phyloP scores from a whole-genome alignment of 2,797 vertebrate species.

The Takifugu rubripes region DNA sequence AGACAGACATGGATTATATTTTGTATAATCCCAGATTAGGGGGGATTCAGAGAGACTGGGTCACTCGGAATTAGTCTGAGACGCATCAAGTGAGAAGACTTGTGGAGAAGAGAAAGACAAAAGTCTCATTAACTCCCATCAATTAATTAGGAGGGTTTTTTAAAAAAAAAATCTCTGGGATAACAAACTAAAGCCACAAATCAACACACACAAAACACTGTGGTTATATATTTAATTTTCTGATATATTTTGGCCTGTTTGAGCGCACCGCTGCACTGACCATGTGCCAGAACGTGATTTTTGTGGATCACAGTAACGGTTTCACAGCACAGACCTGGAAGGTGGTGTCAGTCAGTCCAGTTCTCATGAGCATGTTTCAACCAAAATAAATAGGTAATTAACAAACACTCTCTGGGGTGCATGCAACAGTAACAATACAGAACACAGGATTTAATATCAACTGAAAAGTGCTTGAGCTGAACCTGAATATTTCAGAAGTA shows the following conservation, averaged over 20 bases:
- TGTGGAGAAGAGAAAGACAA: background rate
- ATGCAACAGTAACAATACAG: conserved; percentile 60
- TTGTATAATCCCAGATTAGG: conserved; percentile 57
- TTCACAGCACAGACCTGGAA: conserved; percentile 41
- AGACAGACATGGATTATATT: conserved; percentile 53
- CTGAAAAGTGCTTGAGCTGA: conserved; percentile 55
- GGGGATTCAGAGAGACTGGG: conserved; percentile 33
- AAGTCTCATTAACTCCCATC: background rate
- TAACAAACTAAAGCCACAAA: conserved; percentile 7
- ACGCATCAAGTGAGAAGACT: conserved; percentile 21
- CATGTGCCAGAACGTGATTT: conserved; percentile 35
- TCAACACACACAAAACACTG: conserved; percentile 15
- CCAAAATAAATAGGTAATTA: conserved; percentile 33
- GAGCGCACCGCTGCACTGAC: conserved; percentile 23
- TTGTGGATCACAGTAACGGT: conserved; percentile 34
- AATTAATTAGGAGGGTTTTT: background rate
- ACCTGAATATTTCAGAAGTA: conserved; percentile 40
- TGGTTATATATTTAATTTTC: conserved; percentile 52
- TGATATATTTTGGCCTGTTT: conserved; percentile 38
- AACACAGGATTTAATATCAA: conserved; percentile 35
- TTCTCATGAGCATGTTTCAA: conserved; percentile 20
- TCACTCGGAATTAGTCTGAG: conserved; percentile 30
- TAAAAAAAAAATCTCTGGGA: no score
- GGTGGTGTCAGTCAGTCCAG: conserved; percentile 33
- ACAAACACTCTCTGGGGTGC: conserved; percentile 45